A percentile compares a stretch with the other conserved stretches of the same genome.
These are phyloP conservation scores for Zingel zingel DNA, from an alignment of 2,113 vertebrate genomes.

Conservation along the genomic window DNA sequence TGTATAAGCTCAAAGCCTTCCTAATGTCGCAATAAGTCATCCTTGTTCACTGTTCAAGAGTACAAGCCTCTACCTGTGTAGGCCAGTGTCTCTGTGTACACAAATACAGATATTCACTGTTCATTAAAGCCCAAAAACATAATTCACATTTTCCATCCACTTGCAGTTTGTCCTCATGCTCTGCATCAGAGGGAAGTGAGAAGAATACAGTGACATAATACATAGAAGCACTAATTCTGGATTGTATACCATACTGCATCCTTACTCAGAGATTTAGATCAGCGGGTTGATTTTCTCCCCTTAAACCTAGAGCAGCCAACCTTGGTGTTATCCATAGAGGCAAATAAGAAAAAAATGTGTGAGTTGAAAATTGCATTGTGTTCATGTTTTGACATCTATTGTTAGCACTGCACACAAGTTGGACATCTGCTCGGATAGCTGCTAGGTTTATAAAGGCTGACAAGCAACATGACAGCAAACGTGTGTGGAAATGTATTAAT, in stretches of 20 bases:
- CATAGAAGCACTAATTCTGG: slow-evolving; percentile 1
- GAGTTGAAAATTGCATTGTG: slow-evolving; percentile 41
- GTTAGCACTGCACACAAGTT: neutral
- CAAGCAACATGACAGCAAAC: slow-evolving; percentile 1
- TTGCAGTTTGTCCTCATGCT: neutral
- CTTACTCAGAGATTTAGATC: slow-evolving; percentile 1
- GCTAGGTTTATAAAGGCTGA: neutral
- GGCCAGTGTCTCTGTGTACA: slow-evolving; percentile 10
- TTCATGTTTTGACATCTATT: slow-evolving; percentile 40
- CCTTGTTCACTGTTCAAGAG: neutral
- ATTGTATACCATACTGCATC: slow-evolving; percentile 8
- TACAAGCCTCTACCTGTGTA: neutral
- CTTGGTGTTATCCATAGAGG: slow-evolving; percentile 22
- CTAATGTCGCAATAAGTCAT: neutral
- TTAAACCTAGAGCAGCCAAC: slow-evolving; percentile 1
- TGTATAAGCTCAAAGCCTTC: neutral
- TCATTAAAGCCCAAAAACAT: neutral
- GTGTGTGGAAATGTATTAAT: neutral
- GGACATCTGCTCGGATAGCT: neutral
- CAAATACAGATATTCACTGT: slow-evolving; percentile 5
- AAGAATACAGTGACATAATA: neutral
- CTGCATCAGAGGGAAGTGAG: neutral
- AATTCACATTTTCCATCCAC: neutral
- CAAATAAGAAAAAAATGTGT: slow-evolving; percentile 24
- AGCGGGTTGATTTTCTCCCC: neutral